These are phyloP conservation scores for Linnaemya vulpina DNA, from an alignment of 2,888 invertebrate species.

Conservation along the genomic window DNA sequence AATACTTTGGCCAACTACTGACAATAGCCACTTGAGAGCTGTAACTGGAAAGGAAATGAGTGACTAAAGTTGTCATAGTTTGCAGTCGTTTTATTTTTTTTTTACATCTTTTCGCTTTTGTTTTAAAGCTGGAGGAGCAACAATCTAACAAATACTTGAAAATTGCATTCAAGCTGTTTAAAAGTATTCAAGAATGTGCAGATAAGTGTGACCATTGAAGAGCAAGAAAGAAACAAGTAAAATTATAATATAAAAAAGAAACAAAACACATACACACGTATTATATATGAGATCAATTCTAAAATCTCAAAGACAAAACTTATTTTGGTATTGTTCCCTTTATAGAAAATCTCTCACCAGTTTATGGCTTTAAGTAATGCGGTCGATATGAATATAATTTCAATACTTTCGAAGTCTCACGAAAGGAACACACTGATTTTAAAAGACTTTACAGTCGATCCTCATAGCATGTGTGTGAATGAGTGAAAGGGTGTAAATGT, in stretches of 20 bases:
- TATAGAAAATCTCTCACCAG: too few relatives aligned
- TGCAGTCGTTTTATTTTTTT: not conserved
- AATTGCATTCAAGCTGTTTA: conserved; percentile 54
- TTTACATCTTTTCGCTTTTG: conserved; percentile 15
- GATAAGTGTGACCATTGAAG: conserved; percentile 55
- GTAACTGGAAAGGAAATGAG: conserved; percentile 27
- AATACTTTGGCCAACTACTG: too few relatives aligned
- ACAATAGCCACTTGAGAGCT: too few relatives aligned
- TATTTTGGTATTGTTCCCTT: too few relatives aligned
- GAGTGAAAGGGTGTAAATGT: conserved; percentile 31
- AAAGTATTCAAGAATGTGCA: conserved; percentile 55
- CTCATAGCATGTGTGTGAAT: not conserved
- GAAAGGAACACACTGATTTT: not conserved
- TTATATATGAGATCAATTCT: conserved; percentile 3
- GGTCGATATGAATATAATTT: not conserved
- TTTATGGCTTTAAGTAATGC: not conserved
- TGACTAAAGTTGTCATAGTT: conserved; percentile 66
- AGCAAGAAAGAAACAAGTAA: too few relatives aligned
- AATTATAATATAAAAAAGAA: not conserved
- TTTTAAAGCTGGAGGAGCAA: conserved; percentile 66
- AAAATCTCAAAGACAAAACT: not conserved
- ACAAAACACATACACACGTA: not conserved
- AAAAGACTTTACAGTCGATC: conserved; percentile 1
- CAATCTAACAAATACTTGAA: conserved; percentile 65
- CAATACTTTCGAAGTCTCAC: not conserved